Evolutionary conservation across 2,888 invertebrate species (phyloP).

Genomic region (Pemphredon lugubris): DNA sequence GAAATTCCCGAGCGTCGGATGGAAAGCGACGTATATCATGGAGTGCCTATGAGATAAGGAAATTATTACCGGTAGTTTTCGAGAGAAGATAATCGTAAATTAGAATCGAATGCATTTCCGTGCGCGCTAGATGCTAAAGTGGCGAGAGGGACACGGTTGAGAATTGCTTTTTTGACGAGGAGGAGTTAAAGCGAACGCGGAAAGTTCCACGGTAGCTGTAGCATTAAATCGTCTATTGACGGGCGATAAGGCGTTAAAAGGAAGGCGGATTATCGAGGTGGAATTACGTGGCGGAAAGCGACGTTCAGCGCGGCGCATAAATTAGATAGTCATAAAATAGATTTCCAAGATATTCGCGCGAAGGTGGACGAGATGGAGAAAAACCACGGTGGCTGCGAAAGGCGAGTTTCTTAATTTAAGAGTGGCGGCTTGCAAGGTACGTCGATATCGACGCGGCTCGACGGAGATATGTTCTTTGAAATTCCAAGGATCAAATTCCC

Average conservation of each 20-base stretch:
- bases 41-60: no score
- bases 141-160: no score
- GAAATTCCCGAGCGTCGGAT: no score
- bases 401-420: conserved; percentile 29
- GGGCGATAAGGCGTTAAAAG: conserved; percentile 7
- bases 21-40: no score
- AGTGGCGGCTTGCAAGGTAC: conserved; percentile 12
- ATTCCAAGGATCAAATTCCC: conserved; percentile 8
- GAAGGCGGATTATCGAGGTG: conserved; percentile 2
- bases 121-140: no score
- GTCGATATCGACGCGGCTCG: neutral
- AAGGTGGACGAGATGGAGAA: conserved; percentile 7
- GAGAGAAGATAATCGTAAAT: no score
- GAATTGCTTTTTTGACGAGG: neutral
- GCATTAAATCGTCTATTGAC: conserved; percentile 25
- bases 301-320: neutral
- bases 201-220: neutral
- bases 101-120: no score
- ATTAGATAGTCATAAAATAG: conserved; percentile 23
- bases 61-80: no score
- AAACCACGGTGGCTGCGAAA: conserved; percentile 13
- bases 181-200: neutral
- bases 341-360: conserved; percentile 18
- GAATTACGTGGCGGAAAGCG: conserved; percentile 7
- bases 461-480: conserved; percentile 11